These are phyloP conservation scores for Aradus depressus DNA, from an alignment of 2,888 invertebrate species.

Conservation along the genomic window DNA sequence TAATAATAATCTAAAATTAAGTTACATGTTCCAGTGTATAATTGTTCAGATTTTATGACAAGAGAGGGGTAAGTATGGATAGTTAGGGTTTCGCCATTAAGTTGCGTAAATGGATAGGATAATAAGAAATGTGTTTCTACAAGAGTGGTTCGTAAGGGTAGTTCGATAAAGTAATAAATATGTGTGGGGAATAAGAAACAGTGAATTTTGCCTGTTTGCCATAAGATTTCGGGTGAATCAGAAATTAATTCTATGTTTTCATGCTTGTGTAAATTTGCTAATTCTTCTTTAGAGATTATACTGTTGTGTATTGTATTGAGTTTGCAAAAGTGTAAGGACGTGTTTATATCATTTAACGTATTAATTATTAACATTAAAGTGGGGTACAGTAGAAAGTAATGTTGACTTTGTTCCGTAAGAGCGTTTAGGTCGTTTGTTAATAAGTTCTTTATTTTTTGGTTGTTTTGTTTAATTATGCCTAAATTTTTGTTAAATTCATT, in stretches of 20 bases:
- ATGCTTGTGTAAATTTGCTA: neutral
- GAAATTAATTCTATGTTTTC: neutral
- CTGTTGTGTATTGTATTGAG: neutral
- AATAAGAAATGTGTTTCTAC: neutral
- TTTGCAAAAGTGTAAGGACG: neutral
- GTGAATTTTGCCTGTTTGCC: neutral
- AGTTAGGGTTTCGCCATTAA: neutral
- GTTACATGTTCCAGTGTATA: neutral
- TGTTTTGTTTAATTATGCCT: neutral
- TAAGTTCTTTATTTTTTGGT: neutral
- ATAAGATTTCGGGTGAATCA: neutral
- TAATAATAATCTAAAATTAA: neutral
- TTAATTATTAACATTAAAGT: neutral
- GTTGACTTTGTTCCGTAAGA: too few relatives aligned
- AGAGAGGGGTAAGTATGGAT: neutral
- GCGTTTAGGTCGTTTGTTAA: neutral
- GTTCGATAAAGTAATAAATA: neutral
- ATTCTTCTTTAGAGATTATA: neutral
- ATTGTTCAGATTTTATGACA: neutral
- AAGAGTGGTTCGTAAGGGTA: neutral
- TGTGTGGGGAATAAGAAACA: neutral
- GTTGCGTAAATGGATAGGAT: neutral
- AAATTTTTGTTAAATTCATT: neutral
- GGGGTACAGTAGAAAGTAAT: too few relatives aligned
- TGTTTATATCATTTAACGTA: neutral